Conservation (phyloP, 2,797 vertebrate species). For the Cyprinella venusta region DNA sequence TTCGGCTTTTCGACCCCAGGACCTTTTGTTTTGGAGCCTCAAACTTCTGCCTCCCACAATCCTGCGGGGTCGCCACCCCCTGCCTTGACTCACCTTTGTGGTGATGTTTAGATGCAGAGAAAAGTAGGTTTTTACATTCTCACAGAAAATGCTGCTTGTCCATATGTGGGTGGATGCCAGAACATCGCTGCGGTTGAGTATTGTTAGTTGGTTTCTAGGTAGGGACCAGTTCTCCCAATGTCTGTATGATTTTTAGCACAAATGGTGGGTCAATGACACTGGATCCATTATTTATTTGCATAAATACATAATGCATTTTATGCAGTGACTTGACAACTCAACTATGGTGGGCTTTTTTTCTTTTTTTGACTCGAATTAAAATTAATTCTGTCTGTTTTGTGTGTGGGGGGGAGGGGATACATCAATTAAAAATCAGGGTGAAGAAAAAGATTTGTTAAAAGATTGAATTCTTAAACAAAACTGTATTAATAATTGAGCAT, state of each 20-base stretch:
- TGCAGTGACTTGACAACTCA: not conserved
- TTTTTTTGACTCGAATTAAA: no score
- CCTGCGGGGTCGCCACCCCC: constrained; percentile 23
- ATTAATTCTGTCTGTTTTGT: not conserved
- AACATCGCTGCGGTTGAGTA: not conserved
- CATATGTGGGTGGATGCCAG: not conserved
- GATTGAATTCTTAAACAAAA: not conserved
- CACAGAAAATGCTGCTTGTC: not conserved
- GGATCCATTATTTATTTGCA: not conserved
- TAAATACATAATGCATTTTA: not conserved
- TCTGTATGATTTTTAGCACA: not conserved
- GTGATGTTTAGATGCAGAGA: constrained; percentile 5
- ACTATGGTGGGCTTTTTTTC: not conserved
- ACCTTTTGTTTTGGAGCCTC: constrained; percentile 48
- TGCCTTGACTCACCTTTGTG: not conserved
- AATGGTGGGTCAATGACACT: not conserved
- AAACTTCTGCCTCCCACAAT: constrained; percentile 46
- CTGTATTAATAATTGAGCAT: not conserved
- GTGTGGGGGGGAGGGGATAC: no score
- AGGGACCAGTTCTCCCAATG: not conserved
- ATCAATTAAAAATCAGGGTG: not conserved
- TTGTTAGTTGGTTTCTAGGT: not conserved
- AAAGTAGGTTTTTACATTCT: not conserved
- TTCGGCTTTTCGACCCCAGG: constrained; percentile 51
- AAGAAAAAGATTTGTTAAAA: not conserved